A percentile compares a stretch with the other conserved stretches of the same genome.
These are phyloP conservation scores for Acestrorhynchus altus DNA, from an alignment of 2,797 vertebrate species.

Conservation along the genomic window DNA sequence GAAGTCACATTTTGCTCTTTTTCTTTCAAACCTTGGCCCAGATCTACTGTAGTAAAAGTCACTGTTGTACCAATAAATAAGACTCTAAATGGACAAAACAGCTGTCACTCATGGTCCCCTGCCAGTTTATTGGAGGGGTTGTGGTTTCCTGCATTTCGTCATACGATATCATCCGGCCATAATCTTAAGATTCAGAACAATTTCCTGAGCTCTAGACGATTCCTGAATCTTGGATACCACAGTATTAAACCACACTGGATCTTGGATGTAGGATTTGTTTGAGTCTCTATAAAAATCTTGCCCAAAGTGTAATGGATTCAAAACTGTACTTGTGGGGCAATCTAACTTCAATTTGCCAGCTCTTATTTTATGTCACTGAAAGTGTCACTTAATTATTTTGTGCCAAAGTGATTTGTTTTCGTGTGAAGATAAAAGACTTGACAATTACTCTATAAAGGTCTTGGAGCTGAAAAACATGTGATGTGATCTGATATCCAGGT, in stretches of 20 bases:
- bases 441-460: conserved; percentile 33
- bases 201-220: conserved; percentile 65
- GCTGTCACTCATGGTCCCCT: conserved; percentile 71
- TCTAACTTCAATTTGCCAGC: conserved; percentile 30
- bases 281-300: conserved; percentile 58
- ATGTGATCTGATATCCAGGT: conserved; percentile 49
- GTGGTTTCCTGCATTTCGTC: conserved; percentile 74
- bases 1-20: conserved; percentile 59
- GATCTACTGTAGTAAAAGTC: conserved; percentile 63
- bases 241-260: conserved; percentile 56
- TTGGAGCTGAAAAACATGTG: conserved; percentile 19
- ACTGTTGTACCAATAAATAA: conserved; percentile 63
- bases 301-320: conserved; percentile 53
- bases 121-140: conserved; percentile 73
- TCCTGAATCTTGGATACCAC: conserved; percentile 58
- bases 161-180: conserved; percentile 67
- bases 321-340: conserved; percentile 35
- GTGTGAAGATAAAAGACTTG: conserved; percentile 33
- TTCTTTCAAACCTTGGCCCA: conserved; percentile 54
- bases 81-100: conserved; percentile 70
- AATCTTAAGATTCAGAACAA: conserved; percentile 70
- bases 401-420: conserved; percentile 26
- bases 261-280: conserved; percentile 49
- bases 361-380: conserved; percentile 35
- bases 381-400: conserved; percentile 8